Base-by-base conservation (phyloP, 2,888 invertebrate genomes). In the Cheilosia variabilis region DNA sequence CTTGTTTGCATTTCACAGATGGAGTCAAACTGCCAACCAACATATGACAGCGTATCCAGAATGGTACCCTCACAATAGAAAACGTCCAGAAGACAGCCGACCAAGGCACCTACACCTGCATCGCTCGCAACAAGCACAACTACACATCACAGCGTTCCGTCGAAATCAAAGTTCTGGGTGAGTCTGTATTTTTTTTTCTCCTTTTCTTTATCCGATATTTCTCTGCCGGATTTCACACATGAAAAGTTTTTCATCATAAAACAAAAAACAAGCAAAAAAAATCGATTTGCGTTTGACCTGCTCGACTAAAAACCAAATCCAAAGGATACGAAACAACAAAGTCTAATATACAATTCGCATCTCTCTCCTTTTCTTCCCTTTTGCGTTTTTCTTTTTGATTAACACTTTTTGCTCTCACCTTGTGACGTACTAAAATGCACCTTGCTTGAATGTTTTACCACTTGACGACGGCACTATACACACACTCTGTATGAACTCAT, bases 61-160 rank as follows among this genome's bases (percentile, higher is more conserved):
- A 98, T 89, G 98, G 98, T 15, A 97, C 97, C 0, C 93, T 98
- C 68, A 94, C 96, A 43, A 96, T 98, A 68, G 96, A 96, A 90
- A 96, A 96, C 90, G 96, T 97, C 13, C 97, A 97, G 91, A 94
- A 96, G 50, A 94, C 94, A 31, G 96, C 96, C 87, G 98, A 98
- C 90, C 96, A 96, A 45, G 98, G 97, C n/a, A 96, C 96, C 3
- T 98, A 98, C 92, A 96, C 96, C 10, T 98, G 98, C 91, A 96
- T 96, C 69, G 98, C 97, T 0, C 94, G 95, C 77, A 97, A 97
- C 91, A 94, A 96, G 86, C 96, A 96, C 90, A 95, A 96, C 75
- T 95, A 96, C 88, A 95, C 96, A 0, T 96, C 96, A 10, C 94
- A 96, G 87, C 93, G 95, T 75, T 95, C 95, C 62, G 95, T 95